Percentiles rank a stretch among this genome's conserved stretches.
Evolutionary conservation across 2,888 invertebrate genomes (phyloP).

Genomic region (Agrochola lychnidis): DNA sequence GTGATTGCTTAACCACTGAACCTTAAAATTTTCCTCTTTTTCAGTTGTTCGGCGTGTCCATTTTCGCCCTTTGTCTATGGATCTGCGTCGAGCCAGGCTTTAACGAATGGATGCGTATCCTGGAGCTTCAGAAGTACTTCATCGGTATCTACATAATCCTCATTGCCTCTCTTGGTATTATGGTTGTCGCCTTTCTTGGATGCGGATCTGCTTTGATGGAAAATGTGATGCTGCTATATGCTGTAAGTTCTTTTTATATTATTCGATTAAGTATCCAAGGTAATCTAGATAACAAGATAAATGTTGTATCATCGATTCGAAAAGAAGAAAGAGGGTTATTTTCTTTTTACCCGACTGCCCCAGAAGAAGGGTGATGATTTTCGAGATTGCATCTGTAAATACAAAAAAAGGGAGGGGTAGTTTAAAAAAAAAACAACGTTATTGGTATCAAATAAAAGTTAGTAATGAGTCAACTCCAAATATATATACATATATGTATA

Average conservation of each 20-base stretch:
- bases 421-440: too few relatives aligned
- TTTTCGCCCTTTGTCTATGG: slow-evolving; percentile 96
- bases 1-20: slow-evolving; percentile 25
- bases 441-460: too few relatives aligned
- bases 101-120: slow-evolving; percentile 94
- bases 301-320: background rate
- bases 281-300: too few relatives aligned
- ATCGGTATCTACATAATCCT: slow-evolving; percentile 96
- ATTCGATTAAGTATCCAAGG: too few relatives aligned
- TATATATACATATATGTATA: too few relatives aligned
- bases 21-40: slow-evolving; percentile 69
- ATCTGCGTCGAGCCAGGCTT: slow-evolving; percentile 95
- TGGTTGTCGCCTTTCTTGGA: slow-evolving; percentile 95
- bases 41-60: slow-evolving; percentile 94
- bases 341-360: too few relatives aligned
- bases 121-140: slow-evolving; percentile 95
- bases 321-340: background rate
- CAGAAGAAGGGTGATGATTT: too few relatives aligned
- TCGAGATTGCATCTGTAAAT: too few relatives aligned
- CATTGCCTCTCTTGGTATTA: slow-evolving; percentile 92
- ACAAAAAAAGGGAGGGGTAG: too few relatives aligned
- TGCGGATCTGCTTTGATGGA: slow-evolving; percentile 96
- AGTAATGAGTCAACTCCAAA: too few relatives aligned
- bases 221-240: slow-evolving; percentile 92
- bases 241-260: slow-evolving; percentile 91